These are phyloP conservation scores for Phragmatobia fuliginosa DNA, from an alignment of 2,888 invertebrate species.

Conservation along the genomic window DNA sequence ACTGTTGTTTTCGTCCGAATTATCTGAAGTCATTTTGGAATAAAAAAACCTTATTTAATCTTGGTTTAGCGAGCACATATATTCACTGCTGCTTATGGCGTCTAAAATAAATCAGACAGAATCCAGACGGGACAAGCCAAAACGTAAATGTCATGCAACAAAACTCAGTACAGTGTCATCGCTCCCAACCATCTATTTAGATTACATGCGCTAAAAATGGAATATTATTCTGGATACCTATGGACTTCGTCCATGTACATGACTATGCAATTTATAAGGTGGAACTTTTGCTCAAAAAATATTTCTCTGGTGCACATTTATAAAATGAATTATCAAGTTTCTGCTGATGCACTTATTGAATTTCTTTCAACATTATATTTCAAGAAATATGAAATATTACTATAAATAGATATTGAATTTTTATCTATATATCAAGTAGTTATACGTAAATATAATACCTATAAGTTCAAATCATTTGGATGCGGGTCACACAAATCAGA, in stretches of 20 bases:
- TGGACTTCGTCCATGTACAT: background rate
- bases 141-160: slow-evolving; percentile 81
- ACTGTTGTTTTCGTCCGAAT: slow-evolving; percentile 17
- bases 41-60: background rate
- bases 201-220: slow-evolving; percentile 42
- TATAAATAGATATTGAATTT: background rate
- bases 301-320: background rate
- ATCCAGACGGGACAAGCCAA: slow-evolving; percentile 72
- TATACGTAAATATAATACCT: background rate
- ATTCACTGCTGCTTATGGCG: slow-evolving; percentile 51
- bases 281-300: background rate
- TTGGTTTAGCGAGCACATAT: slow-evolving; percentile 5
- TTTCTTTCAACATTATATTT: background rate
- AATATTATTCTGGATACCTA: slow-evolving; percentile 16
- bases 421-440: background rate
- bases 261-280: background rate
- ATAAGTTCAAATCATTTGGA: background rate
- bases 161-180: slow-evolving; percentile 71
- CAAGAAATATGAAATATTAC: too few species aligned
- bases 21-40: background rate
- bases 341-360: background rate
- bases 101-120: slow-evolving; percentile 73
- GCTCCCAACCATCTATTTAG: slow-evolving; percentile 61
- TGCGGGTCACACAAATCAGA: background rate
- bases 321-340: background rate